phyloP scores from a whole-genome alignment of 35 echinoderm and acorn worm genomes.

The Heliocidaris erythrogramma region DNA sequence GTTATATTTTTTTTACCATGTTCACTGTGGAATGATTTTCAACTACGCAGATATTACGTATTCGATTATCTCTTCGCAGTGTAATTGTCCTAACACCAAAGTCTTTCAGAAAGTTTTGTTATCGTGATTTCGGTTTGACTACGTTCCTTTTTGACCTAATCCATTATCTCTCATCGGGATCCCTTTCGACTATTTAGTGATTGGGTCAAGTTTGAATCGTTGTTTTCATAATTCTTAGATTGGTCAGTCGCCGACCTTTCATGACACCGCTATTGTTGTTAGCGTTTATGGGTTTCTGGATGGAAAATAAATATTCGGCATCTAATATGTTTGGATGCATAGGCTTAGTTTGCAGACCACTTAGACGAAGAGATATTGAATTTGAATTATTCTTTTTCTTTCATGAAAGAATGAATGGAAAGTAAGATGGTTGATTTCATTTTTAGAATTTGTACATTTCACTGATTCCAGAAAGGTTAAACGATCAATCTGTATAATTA shows the following conservation, averaged over 20 bases:
- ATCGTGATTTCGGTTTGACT: neutral
- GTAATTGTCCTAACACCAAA: neutral
- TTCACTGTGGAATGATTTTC: no score
- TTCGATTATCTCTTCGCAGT: neutral
- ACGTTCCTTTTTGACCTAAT: neutral
- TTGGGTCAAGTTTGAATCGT: neutral
- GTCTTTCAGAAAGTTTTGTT: neutral
- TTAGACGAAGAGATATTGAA: neutral
- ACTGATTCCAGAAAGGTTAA: no score
- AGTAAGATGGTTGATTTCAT: no score
- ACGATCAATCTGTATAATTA: no score
- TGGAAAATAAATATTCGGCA: conserved; percentile 37
- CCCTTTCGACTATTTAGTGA: neutral
- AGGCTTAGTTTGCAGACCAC: neutral
- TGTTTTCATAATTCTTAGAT: conserved; percentile 25
- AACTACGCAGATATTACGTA: neutral
- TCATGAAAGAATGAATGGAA: no score
- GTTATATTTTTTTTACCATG: no score
- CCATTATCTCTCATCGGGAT: neutral
- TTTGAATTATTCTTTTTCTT: no score
- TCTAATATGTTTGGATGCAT: neutral
- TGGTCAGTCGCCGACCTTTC: neutral
- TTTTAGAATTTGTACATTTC: no score
- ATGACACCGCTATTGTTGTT: conserved; percentile 7
- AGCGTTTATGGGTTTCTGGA: conserved; percentile 9